Evolutionary conservation across 2,888 invertebrate genomes (phyloP), one percentile per base, ranked within the genome.

Genomic region (Polyploca ridens): DNA sequence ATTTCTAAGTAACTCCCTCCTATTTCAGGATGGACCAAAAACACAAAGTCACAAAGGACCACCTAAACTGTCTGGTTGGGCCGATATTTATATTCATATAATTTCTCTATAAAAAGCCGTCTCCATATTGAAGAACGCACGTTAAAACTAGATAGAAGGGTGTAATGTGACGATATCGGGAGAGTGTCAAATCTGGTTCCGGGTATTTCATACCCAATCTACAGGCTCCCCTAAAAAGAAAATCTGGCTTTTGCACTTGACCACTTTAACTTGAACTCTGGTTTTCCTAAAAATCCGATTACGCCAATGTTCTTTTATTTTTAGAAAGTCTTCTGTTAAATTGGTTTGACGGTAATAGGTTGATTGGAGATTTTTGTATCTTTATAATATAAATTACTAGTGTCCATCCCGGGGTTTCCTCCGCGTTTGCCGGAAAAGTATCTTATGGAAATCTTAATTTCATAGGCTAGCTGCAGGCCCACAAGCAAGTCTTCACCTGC

Each of bases 101-200:
- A n/a, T n/a, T n/a, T n/a, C n/a, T n/a, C n/a, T n/a, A n/a, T n/a
- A 66, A 33, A 73, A 81, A 83, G 79, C 75, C 64, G 38, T 46
- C 59, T 86, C 74, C 79, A 84, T 61, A 76, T 67, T 66, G 64
- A 7, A 38, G n/a, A 78, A 64, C 27, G 27, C 27, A 27, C 81
- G 65, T 76, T 68, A 79, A 81, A 84, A 81, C 68, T 76, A 74
- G 67, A 75, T 75, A 72, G 74, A 82, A 82, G 77, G 85, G 83
- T 84, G 79, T 87, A 86, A 88, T 85, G 82, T 85, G 85, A 85
- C 86, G 81, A 86, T 86, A 85, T 85, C 85, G 85, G 41, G 79
- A 75, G 82, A 86, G 86, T 88, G 88, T 89, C 89, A 89, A 90
- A 89, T 88, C 85, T 85, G 85, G 86, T 84, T 86, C 82, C 82